These are phyloP conservation scores for Chorisops tibialis DNA, from an alignment of 2,888 invertebrate genomes.

Conservation along the genomic window DNA sequence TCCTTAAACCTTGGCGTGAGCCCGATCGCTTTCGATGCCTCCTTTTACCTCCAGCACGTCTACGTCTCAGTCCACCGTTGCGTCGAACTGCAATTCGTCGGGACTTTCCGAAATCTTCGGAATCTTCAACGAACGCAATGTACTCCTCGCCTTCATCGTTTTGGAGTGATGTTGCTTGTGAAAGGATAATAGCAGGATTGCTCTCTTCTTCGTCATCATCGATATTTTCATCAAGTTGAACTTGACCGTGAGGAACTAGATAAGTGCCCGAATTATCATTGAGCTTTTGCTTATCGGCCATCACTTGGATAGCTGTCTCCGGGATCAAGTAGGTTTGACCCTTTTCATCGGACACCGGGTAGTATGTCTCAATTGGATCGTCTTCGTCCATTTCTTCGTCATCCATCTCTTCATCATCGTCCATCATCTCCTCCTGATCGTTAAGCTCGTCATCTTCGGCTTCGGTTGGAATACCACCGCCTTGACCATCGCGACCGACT, in stretches of 20 bases:
- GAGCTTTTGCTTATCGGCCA: slow-evolving; percentile 7
- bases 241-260: slow-evolving; percentile 6
- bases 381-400: neutral
- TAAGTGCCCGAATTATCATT: slow-evolving; percentile 4
- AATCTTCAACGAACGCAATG: slow-evolving; percentile 6
- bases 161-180: neutral
- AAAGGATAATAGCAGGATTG: slow-evolving; percentile 1
- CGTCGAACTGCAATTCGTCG: neutral
- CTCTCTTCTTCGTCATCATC: slow-evolving; percentile 9
- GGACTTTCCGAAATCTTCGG: slow-evolving; percentile 2
- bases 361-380: slow-evolving; percentile 4
- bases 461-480: neutral
- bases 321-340: slow-evolving; percentile 17
- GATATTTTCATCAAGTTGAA: neutral
- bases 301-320: slow-evolving; percentile 1
- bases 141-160: neutral
- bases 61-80: neutral
- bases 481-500: slow-evolving; percentile 3
- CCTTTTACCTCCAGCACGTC: slow-evolving; percentile 11
- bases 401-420: slow-evolving; percentile 1
- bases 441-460: slow-evolving; percentile 4
- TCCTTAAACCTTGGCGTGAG: slow-evolving; percentile 1
- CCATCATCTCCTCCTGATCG: neutral
- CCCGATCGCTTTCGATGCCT: slow-evolving; percentile 2
- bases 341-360: slow-evolving; percentile 4